Conservation (phyloP, 2,888 invertebrate species). For the Carabus problematicus region DNA sequence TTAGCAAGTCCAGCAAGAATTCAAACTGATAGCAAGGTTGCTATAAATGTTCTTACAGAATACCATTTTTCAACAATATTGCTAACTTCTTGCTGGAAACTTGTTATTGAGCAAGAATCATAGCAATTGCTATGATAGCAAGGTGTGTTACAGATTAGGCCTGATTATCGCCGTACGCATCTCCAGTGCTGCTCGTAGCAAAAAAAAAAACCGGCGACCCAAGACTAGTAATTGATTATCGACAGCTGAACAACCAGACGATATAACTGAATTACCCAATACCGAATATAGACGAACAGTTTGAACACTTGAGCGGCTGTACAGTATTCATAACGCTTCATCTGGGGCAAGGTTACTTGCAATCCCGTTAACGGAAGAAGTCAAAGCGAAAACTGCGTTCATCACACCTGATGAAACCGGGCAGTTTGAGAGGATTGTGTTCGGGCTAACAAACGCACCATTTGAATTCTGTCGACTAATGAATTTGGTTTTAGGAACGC, state of each 20-base stretch:
- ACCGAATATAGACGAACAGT: conserved; percentile 36
- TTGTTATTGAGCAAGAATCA: too few species aligned
- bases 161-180: conserved; percentile 43
- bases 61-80: too few species aligned
- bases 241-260: conserved; percentile 44
- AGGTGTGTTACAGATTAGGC: too few species aligned
- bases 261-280: conserved; percentile 42
- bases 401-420: too few species aligned
- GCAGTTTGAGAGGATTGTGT: too few species aligned
- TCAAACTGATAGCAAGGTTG: too few species aligned
- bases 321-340: conserved; percentile 36
- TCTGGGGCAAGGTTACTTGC: conserved; percentile 39
- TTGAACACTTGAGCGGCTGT: conserved; percentile 28
- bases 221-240: conserved; percentile 46
- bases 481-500: conserved; percentile 43
- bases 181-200: conserved; percentile 46
- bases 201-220: conserved; percentile 46
- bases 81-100: too few species aligned
- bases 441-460: too few species aligned
- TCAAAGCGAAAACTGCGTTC: too few species aligned
- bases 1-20: too few species aligned
- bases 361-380: conserved; percentile 8
- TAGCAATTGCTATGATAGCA: too few species aligned
- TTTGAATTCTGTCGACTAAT: conserved; percentile 43
- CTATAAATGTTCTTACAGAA: too few species aligned